Evolutionary conservation across 2,888 invertebrate species (phyloP).

Genomic region (Rhopalosiphum nymphaeae): DNA sequence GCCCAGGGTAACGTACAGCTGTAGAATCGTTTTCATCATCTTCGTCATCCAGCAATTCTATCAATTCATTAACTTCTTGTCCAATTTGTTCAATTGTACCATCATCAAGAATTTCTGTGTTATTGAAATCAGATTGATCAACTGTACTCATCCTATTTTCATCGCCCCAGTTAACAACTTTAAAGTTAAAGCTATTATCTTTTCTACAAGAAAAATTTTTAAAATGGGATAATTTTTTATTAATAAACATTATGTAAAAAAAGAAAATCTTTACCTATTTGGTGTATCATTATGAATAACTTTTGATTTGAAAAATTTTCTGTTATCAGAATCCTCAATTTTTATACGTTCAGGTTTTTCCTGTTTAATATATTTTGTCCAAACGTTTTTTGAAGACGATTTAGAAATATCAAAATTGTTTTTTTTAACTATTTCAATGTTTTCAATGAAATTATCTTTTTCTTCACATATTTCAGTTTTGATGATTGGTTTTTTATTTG

Average conservation of each 20-base stretch:
- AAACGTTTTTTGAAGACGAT: conserved; percentile 34
- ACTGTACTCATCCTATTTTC: conserved; percentile 45
- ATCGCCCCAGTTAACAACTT: conserved; percentile 55
- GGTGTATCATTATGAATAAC: conserved; percentile 12
- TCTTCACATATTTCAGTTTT: conserved; percentile 42
- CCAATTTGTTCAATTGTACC: conserved; percentile 44
- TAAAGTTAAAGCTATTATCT: conserved; percentile 54
- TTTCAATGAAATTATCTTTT: not conserved
- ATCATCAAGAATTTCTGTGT: conserved; percentile 49
- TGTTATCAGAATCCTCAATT: conserved; percentile 35
- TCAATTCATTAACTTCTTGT: conserved; percentile 50
- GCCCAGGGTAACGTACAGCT: conserved; percentile 47
- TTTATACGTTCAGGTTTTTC: conserved; percentile 54
- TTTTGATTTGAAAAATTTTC: conserved; percentile 62
- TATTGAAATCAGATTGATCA: conserved; percentile 14
- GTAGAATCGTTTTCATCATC: not conserved
- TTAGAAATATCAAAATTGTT: conserved; percentile 3
- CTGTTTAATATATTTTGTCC: conserved; percentile 44
- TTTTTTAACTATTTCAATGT: not conserved
- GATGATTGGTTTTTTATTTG: conserved; percentile 24
- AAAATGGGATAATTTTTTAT: not conserved
- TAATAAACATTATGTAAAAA: not conserved
- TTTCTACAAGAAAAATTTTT: conserved; percentile 18
- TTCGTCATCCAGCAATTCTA: conserved; percentile 49
- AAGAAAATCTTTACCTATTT: not conserved